Evolutionary conservation across 2,797 vertebrate species (phyloP).

Genomic region (Anguilla marmorata): DNA sequence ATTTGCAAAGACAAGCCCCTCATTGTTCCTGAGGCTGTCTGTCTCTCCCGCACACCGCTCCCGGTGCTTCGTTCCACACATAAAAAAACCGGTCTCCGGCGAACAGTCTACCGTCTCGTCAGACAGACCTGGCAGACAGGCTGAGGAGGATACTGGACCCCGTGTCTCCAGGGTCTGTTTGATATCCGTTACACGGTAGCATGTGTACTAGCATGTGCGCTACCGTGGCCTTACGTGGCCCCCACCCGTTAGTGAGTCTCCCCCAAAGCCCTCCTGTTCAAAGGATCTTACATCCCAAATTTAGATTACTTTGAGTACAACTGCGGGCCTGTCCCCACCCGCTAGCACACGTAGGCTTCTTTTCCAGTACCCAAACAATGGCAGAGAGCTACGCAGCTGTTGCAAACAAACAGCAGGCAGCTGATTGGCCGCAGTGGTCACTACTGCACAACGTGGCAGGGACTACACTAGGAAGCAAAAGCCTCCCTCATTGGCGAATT

Average conservation of each 20-base stretch:
- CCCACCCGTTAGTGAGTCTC: neutral
- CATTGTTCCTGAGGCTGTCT: conserved; percentile 1
- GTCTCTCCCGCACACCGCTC: neutral
- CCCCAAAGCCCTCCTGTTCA: neutral
- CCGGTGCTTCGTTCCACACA: neutral
- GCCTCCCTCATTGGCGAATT: too few species aligned
- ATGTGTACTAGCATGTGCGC: neutral
- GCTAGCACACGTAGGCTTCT: neutral
- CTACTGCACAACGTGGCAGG: neutral
- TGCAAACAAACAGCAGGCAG: neutral
- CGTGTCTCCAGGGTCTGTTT: neutral
- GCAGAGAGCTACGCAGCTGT: neutral
- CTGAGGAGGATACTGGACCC: neutral
- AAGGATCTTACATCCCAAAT: neutral
- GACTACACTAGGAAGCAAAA: too few species aligned
- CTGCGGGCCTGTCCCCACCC: neutral
- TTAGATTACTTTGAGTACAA: neutral
- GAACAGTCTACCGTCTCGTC: neutral
- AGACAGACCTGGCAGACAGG: neutral
- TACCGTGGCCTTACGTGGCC: neutral
- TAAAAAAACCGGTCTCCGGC: neutral
- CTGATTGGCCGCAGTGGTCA: neutral
- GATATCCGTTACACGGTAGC: neutral
- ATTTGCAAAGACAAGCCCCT: conserved; percentile 9
- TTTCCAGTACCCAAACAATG: neutral